Percentiles rank a stretch among this genome's conserved stretches.
phyloP scores from a whole-genome alignment of 2,888 invertebrate species.

The Xestoiulus laeticollis region DNA sequence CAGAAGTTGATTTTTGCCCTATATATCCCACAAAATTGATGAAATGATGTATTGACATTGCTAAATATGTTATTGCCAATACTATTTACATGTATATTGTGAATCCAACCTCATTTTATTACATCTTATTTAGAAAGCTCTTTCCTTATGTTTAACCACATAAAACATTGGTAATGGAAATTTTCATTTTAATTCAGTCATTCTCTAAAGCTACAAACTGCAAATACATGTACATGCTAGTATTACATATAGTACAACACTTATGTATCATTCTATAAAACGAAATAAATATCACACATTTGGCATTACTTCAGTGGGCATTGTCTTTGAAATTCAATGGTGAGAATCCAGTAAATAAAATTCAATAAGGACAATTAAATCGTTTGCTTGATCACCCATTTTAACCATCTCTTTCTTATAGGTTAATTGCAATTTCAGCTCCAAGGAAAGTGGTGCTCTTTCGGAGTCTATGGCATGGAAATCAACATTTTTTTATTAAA shows the following conservation, averaged over 20 bases:
- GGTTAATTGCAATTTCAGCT: not conserved
- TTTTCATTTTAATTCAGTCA: too few relatives aligned
- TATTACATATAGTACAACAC: too few relatives aligned
- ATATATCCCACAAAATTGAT: not conserved
- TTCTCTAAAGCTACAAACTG: too few relatives aligned
- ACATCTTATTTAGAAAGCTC: too few relatives aligned
- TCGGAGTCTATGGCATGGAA: not conserved
- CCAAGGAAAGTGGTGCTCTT: not conserved
- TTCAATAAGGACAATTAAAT: not conserved
- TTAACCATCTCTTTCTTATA: not conserved
- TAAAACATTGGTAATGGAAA: too few relatives aligned
- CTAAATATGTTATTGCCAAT: not conserved
- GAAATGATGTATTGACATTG: not conserved
- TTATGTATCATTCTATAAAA: too few relatives aligned
- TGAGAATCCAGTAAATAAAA: not conserved
- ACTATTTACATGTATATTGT: too few relatives aligned
- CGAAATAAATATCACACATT: not conserved
- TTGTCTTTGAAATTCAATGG: not conserved
- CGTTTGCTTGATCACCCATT: not conserved
- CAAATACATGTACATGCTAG: too few relatives aligned
- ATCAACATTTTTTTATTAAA: not conserved
- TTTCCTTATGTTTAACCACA: too few relatives aligned
- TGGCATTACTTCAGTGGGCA: not conserved
- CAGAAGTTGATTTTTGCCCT: not conserved
- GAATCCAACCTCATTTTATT: too few relatives aligned